phyloP scores from a whole-genome alignment of 1,140 invertebrate genomes.

The Nymphalis io region DNA sequence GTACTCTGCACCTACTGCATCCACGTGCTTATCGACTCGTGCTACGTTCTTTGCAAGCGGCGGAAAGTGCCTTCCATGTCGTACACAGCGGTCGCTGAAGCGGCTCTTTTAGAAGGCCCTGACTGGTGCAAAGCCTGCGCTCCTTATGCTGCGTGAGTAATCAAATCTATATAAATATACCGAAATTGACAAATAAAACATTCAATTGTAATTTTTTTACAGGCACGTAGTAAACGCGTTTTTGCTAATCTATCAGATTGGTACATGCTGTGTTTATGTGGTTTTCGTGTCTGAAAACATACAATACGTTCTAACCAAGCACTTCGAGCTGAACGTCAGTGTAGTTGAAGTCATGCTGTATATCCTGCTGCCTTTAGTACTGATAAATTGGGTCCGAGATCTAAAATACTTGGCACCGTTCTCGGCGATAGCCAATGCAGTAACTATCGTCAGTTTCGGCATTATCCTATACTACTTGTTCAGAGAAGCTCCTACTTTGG shows the following conservation, averaged over 20 bases:
- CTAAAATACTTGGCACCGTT: conserved; percentile 88
- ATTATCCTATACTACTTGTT: conserved; percentile 88
- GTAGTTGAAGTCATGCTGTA: conserved; percentile 81
- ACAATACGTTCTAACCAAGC: conserved; percentile 81
- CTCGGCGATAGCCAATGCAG: conserved; percentile 87
- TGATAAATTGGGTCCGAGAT: conserved; percentile 86
- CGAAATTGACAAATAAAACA: too few species aligned
- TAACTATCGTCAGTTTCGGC: conserved; percentile 83
- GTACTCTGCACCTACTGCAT: conserved; percentile 86
- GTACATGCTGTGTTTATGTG: conserved; percentile 94
- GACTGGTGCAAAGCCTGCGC: conserved; percentile 81
- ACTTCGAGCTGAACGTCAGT: conserved; percentile 63
- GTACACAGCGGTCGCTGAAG: conserved; percentile 86
- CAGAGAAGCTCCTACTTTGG: conserved; percentile 80
- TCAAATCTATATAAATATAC: too few species aligned
- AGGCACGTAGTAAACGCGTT: conserved; percentile 85
- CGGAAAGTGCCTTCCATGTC: conserved; percentile 84
- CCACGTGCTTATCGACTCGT: conserved; percentile 83
- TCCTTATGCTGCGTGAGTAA: conserved; percentile 81
- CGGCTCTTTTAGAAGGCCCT: conserved; percentile 86
- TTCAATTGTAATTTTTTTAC: conserved; percentile 45
- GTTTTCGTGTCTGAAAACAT: conserved; percentile 91
- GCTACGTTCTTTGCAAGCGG: conserved; percentile 76
- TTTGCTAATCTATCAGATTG: conserved; percentile 91
- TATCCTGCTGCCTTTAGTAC: conserved; percentile 84